These are phyloP conservation scores for Nysson spinosus DNA, from an alignment of 2,888 invertebrate species.

Conservation along the genomic window DNA sequence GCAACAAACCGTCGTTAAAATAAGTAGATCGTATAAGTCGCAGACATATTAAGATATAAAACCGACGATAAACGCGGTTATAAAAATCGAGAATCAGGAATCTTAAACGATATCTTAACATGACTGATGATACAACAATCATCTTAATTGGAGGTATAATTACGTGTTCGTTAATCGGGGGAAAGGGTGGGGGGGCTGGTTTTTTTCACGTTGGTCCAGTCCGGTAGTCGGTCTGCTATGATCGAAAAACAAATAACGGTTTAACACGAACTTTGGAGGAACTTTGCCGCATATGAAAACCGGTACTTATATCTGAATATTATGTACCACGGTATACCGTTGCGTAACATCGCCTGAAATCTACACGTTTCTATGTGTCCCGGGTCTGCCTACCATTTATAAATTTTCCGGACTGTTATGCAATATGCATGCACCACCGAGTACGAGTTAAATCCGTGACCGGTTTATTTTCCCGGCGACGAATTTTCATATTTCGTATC, in stretches of 20 bases:
- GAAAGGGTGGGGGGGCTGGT: too few species aligned
- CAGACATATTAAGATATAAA: too few species aligned
- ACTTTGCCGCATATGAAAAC: constrained; percentile 36
- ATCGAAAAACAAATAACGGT: constrained; percentile 47
- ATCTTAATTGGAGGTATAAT: too few species aligned
- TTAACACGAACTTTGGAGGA: constrained; percentile 33
- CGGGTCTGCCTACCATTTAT: constrained; percentile 43
- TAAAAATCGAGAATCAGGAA: too few species aligned
- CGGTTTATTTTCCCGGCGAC: constrained; percentile 17
- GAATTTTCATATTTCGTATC: constrained; percentile 25
- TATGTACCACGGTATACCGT: constrained; percentile 36
- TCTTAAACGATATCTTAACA: too few species aligned
- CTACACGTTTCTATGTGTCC: constrained; percentile 36
- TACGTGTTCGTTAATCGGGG: background rate
- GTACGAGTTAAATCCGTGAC: constrained; percentile 11
- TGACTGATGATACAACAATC: too few species aligned
- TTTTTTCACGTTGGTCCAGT: background rate
- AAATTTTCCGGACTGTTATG: constrained; percentile 54
- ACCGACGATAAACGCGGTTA: too few species aligned
- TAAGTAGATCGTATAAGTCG: too few species aligned
- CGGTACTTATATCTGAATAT: constrained; percentile 50
- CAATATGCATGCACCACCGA: constrained; percentile 20
- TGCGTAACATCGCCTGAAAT: constrained; percentile 49
- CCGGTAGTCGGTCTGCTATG: background rate
- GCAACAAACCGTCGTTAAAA: too few species aligned